A percentile compares a stretch with the other conserved stretches of the same genome.
Conservation (phyloP, 2,797 vertebrate genomes). For the Xerus rutilus region DNA sequence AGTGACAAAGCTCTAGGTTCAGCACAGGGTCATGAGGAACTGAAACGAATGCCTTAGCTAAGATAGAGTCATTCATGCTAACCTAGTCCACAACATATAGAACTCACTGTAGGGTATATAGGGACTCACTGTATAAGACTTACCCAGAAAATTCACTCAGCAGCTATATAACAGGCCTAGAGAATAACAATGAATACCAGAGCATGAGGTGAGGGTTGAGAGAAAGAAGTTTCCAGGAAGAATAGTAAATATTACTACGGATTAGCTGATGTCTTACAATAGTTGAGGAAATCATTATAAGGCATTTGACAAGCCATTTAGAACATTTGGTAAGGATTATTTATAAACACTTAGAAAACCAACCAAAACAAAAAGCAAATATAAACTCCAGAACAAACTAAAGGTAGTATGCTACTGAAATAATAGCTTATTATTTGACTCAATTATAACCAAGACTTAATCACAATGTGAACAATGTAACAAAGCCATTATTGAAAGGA, state of each 20-base stretch:
- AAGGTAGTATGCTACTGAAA: not conserved
- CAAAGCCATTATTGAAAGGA: not conserved
- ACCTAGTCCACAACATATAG: no score
- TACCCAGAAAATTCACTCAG: not conserved
- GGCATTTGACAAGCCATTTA: not conserved
- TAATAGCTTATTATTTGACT: not conserved
- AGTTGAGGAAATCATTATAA: not conserved
- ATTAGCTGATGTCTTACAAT: not conserved
- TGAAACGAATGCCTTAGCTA: no score
- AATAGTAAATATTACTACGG: not conserved
- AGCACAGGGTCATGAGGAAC: no score
- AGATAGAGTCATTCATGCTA: no score
- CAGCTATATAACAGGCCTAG: not conserved
- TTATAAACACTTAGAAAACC: not conserved
- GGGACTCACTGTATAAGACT: not conserved
- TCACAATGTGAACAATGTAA: not conserved
- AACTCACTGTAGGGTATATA: not conserved
- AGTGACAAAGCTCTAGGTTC: no score
- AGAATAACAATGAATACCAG: not conserved
- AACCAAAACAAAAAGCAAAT: constrained; percentile 9
- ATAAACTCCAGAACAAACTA: not conserved
- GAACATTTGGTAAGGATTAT: not conserved
- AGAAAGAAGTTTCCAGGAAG: not conserved
- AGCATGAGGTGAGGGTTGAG: not conserved
- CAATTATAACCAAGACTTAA: not conserved